A percentile compares a stretch with the other conserved stretches of the same genome.
These are phyloP conservation scores for Drosophila bipectinata DNA, from an alignment of 1,140 invertebrate genomes.

Conservation along the genomic window DNA sequence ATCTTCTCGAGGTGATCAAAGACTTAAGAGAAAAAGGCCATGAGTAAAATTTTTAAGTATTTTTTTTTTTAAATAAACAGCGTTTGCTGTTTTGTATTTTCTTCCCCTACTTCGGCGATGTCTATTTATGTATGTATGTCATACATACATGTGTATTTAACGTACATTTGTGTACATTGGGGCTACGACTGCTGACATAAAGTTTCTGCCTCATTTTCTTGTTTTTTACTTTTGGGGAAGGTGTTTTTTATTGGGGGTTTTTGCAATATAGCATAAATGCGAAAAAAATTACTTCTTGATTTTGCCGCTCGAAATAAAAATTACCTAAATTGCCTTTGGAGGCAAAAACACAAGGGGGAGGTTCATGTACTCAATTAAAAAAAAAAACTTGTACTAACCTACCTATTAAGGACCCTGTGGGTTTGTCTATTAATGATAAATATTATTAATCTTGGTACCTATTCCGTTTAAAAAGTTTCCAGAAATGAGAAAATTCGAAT, in stretches of 20 bases:
- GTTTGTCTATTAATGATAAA: too few species aligned
- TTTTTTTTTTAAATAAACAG: slow-evolving; percentile 64
- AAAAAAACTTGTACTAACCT: too few species aligned
- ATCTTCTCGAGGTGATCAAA: slow-evolving; percentile 45
- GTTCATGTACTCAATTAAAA: not conserved
- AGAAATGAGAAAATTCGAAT: too few species aligned
- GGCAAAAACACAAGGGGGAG: not conserved
- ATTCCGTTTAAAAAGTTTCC: too few species aligned
- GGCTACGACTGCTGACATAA: slow-evolving; percentile 59
- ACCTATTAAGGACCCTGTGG: too few species aligned
- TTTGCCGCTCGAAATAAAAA: slow-evolving; percentile 12
- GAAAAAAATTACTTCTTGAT: slow-evolving; percentile 49
- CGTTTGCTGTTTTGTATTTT: slow-evolving; percentile 37
- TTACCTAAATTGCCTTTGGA: slow-evolving; percentile 35
- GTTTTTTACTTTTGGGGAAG: slow-evolving; percentile 60
- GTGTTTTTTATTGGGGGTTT: slow-evolving; percentile 44
- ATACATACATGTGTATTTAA: slow-evolving; percentile 24
- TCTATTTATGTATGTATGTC: slow-evolving; percentile 11
- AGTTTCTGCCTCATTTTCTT: slow-evolving; percentile 65
- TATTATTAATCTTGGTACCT: too few species aligned
- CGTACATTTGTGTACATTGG: slow-evolving; percentile 2
- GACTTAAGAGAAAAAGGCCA: not conserved
- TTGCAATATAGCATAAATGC: slow-evolving; percentile 56
- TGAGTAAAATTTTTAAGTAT: slow-evolving; percentile 53
- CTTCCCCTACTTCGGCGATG: slow-evolving; percentile 27